These are phyloP conservation scores for Hyposoter dolosus DNA, from an alignment of 2,888 invertebrate species.

Conservation along the genomic window DNA sequence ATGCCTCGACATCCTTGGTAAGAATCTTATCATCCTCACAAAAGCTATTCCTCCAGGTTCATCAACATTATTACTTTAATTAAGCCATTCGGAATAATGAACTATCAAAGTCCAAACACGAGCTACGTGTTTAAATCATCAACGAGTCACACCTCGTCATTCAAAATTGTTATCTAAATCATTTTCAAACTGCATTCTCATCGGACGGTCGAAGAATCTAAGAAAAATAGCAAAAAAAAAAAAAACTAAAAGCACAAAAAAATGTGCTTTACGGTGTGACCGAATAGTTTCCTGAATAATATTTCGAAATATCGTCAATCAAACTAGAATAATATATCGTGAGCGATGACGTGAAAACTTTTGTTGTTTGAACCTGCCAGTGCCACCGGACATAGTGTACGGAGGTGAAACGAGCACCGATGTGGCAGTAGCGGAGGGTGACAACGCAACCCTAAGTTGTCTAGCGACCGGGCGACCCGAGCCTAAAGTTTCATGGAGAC, in stretches of 20 bases:
- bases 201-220: too few relatives aligned
- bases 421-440: slow-evolving; percentile 87
- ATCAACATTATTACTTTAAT: background rate
- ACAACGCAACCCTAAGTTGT: slow-evolving; percentile 87
- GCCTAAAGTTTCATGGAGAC: slow-evolving; percentile 87
- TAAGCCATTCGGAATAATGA: background rate
- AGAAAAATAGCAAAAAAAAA: too few relatives aligned
- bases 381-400: slow-evolving; percentile 87
- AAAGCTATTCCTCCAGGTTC: background rate
- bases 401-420: slow-evolving; percentile 88
- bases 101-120: too few relatives aligned
- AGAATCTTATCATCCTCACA: slow-evolving; percentile 70
- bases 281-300: too few relatives aligned
- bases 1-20: slow-evolving; percentile 95
- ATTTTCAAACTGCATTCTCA: too few relatives aligned
- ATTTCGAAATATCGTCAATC: too few relatives aligned
- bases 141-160: too few relatives aligned
- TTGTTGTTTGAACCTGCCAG: slow-evolving; percentile 80
- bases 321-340: background rate
- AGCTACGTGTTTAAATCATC: too few relatives aligned
- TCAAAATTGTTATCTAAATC: too few relatives aligned
- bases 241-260: too few relatives aligned
- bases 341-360: slow-evolving; percentile 19
- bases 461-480: slow-evolving; percentile 87
- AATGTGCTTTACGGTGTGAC: too few relatives aligned